Conservation (phyloP, 2,113 vertebrate species). For the Pomatostomus ruficeps region DNA sequence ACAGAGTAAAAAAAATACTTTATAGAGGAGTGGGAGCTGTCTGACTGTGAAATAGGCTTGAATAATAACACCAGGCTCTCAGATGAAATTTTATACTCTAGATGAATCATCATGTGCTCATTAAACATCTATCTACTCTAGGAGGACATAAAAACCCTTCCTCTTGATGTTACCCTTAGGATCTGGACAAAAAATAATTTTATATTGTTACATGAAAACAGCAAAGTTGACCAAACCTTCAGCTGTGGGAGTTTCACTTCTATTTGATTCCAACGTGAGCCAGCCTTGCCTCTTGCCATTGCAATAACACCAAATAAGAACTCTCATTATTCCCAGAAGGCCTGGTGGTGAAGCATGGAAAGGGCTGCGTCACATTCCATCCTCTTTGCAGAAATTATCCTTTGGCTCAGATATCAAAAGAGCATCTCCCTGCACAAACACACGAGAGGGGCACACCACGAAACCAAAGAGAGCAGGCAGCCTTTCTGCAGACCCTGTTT, state of each 20-base stretch:
- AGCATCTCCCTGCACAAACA: too few relatives aligned
- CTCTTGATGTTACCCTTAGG: constrained; percentile 6
- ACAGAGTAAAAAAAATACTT: constrained; percentile 14
- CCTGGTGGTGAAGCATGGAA: neutral
- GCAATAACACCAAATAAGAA: neutral
- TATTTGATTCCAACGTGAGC: neutral
- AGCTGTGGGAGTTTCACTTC: neutral
- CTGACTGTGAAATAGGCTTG: neutral
- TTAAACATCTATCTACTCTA: neutral
- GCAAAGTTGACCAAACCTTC: neutral
- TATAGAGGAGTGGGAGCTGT: constrained; percentile 21
- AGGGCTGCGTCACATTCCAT: neutral
- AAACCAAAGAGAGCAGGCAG: neutral
- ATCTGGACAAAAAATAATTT: neutral
- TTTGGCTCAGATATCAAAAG: neutral
- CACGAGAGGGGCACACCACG: too few relatives aligned
- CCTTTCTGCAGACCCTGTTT: neutral
- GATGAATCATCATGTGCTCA: neutral
- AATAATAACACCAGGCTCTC: constrained; percentile 21
- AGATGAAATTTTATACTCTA: neutral
- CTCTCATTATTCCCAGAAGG: neutral
- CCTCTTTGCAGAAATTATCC: neutral
- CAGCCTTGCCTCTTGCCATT: neutral
- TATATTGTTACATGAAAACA: neutral
- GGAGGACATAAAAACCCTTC: neutral